Evolutionary conservation across 2,797 vertebrate species (phyloP), one percentile per base, ranked within the genome.

Genomic region (Enteromius afrohamiltoni): DNA sequence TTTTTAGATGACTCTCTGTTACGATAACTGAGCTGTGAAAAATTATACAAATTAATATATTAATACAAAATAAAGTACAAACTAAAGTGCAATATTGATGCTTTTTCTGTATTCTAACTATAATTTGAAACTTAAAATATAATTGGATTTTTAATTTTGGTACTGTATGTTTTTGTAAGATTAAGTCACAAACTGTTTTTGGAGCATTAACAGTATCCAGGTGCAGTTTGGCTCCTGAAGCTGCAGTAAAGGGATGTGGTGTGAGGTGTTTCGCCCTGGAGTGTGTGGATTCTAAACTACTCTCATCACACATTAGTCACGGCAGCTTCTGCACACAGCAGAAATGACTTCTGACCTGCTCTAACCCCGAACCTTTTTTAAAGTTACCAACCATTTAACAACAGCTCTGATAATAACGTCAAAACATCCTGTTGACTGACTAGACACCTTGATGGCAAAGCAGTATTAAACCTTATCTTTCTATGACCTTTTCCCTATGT

Each of bases 321-420:
- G 90, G 90, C 89, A 90, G 81, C 85, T 82, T 75, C 31, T 81
- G 85, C 90, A 86, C 77, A 76, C n/a, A 64, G 42, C 74, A 70
- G n/a, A 71, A 70, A 78, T 37, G 53, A 83, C 53, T 71, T 77
- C 29, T n/a, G 37, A 23, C 71, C 62, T 40, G 6, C 42, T 68
- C 31, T 77, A 77, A 77, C 49, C 49, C 45, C 17, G 1, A 37
- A 53, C 29, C 47, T 34, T 67, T 77, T 47, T 68, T 68, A 69
- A 68, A 74, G 65, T 55, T 60, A 75, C 19, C 29, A 83, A 42
- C 26, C 64, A 34, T 70, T 77, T 19, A 77, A 58, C 60, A 16
- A 55, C 21, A 83, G n/a, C 23, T 31, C n/a, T 6, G 42, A 75
- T 73, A 37, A 64, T 51, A 74, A 81, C 5, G 1, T 74, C 14